These are phyloP conservation scores for Hormaphis cornu DNA, from an alignment of 1,140 invertebrate species.

Conservation along the genomic window DNA sequence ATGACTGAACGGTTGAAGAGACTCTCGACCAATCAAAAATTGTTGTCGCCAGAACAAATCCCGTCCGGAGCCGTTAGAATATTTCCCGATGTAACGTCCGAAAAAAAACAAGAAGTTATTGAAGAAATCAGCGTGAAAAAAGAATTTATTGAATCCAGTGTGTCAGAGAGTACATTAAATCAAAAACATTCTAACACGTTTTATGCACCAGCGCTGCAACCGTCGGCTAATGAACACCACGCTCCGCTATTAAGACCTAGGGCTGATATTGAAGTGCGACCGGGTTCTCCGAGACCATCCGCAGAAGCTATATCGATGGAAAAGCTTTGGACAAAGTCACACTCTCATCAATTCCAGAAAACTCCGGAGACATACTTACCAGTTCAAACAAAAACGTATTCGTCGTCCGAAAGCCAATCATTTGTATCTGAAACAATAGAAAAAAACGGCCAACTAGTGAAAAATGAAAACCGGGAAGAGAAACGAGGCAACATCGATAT, in stretches of 20 bases:
- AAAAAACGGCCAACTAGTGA: not conserved
- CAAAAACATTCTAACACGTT: not conserved
- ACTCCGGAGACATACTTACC: not conserved
- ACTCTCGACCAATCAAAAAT: slow-evolving; percentile 52
- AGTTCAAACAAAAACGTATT: slow-evolving; percentile 15
- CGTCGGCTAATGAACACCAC: not conserved
- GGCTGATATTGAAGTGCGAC: slow-evolving; percentile 37
- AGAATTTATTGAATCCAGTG: not conserved
- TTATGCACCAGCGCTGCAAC: not conserved
- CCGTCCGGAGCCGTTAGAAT: slow-evolving; percentile 55
- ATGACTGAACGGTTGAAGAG: slow-evolving; percentile 54
- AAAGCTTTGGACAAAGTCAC: slow-evolving; percentile 46
- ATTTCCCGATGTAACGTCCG: slow-evolving; percentile 43
- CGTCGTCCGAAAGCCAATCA: not conserved
- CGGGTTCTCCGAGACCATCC: slow-evolving; percentile 46
- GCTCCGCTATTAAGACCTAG: slow-evolving; percentile 42
- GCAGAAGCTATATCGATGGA: slow-evolving; percentile 53
- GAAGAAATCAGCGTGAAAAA: slow-evolving; percentile 23
- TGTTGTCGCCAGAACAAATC: slow-evolving; percentile 49
- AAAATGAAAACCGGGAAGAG: not conserved
- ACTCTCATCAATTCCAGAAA: not conserved
- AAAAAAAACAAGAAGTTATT: slow-evolving; percentile 21
- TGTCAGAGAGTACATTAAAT: not conserved
- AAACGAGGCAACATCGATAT: not conserved
- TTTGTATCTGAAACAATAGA: not conserved